These are phyloP conservation scores for Sinosuthora webbiana DNA, from an alignment of 2,113 vertebrate species.

Conservation along the genomic window DNA sequence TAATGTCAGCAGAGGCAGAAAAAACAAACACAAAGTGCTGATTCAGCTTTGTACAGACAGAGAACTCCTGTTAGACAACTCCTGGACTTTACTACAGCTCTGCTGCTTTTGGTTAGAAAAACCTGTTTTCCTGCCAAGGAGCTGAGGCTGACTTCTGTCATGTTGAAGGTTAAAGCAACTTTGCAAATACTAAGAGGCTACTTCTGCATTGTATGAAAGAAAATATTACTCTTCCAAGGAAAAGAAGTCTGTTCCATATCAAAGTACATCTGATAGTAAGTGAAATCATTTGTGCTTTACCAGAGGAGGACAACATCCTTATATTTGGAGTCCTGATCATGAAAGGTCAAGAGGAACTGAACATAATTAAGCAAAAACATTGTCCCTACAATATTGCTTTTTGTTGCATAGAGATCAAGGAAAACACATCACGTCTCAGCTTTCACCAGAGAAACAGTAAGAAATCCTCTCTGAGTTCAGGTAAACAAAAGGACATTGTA, in stretches of 20 bases:
- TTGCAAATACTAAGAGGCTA: background rate
- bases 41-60: background rate
- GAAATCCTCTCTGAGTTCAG: background rate
- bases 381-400: background rate
- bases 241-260: background rate
- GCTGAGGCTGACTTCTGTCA: background rate
- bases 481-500: conserved; percentile 28
- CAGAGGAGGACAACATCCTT: background rate
- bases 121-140: background rate
- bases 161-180: background rate
- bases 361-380: background rate
- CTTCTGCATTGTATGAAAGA: background rate
- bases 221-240: background rate
- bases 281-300: background rate
- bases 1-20: background rate
- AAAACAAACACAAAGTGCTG: background rate
- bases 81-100: background rate
- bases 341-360: background rate
- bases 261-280: background rate
- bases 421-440: background rate
- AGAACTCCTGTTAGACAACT: background rate
- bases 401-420: background rate
- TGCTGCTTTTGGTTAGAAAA: background rate
- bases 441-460: background rate
- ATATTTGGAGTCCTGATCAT: background rate